Percentiles rank a stretch among this genome's conserved stretches.
phyloP scores from a whole-genome alignment of 23 tunicate genomes.

The Diplosoma virens region DNA sequence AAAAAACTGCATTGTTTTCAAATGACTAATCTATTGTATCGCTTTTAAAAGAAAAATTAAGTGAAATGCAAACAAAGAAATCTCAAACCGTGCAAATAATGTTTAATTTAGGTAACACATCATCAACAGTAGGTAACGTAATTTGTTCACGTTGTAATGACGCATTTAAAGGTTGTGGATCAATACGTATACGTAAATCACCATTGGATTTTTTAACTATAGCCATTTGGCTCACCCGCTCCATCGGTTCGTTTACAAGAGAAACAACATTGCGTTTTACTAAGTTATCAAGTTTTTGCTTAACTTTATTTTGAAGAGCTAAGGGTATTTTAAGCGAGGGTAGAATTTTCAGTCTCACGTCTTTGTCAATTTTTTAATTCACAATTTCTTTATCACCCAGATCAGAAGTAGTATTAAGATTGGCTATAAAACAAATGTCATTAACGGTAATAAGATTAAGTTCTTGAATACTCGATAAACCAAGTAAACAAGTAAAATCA shows the following conservation, averaged over 20 bases:
- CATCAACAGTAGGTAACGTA: background rate
- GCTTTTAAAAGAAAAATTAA: too few relatives aligned
- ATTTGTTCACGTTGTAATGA: conserved; percentile 4
- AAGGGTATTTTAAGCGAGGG: conserved; percentile 9
- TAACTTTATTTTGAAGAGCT: conserved; percentile 4
- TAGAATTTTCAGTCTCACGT: conserved; percentile 1
- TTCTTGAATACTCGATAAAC: background rate
- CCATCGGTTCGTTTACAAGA: conserved; percentile 20
- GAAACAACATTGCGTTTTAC: background rate
- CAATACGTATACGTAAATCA: conserved; percentile 21
- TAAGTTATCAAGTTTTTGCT: conserved; percentile 1
- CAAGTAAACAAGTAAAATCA: conserved; percentile 6
- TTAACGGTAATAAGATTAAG: conserved; percentile 1
- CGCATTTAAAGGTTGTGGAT: conserved; percentile 17
- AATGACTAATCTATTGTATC: too few relatives aligned
- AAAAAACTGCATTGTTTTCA: too few relatives aligned
- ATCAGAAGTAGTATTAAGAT: background rate
- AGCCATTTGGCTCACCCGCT: conserved; percentile 27
- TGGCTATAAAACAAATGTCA: background rate
- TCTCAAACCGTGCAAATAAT: too few relatives aligned
- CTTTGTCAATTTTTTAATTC: background rate
- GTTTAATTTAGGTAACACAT: conserved; percentile 26
- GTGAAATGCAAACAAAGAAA: too few relatives aligned
- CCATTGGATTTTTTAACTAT: conserved; percentile 12
- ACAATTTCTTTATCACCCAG: background rate